Percentiles rank a stretch among this genome's conserved stretches.
Conservation (phyloP, 2,797 vertebrate species). For the Lemur catta region DNA sequence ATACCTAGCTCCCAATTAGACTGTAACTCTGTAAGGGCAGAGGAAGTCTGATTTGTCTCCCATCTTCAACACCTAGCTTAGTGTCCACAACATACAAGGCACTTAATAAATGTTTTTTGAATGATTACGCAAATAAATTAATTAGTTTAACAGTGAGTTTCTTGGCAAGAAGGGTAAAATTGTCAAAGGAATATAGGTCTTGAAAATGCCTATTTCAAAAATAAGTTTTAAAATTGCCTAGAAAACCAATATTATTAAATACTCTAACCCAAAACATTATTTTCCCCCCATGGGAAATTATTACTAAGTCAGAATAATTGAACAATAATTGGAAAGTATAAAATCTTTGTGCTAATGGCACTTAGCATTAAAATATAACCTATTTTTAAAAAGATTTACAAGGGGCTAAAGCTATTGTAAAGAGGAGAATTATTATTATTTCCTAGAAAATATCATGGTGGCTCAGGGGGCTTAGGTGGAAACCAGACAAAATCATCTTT, state of each 20-base stretch:
- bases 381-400: background rate
- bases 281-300: background rate
- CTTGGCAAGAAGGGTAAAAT: background rate
- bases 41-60: background rate
- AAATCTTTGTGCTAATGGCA: background rate
- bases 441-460: constrained; percentile 42
- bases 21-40: background rate
- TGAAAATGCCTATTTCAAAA: background rate
- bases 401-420: background rate
- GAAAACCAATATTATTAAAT: background rate
- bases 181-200: background rate
- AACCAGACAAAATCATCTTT: constrained; percentile 58
- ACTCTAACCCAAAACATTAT: background rate
- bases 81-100: background rate
- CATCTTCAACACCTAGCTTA: background rate
- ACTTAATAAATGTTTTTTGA: background rate
- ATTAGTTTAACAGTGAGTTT: background rate
- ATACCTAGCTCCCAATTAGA: background rate
- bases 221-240: background rate
- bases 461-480: background rate
- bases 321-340: background rate
- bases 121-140: background rate
- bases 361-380: constrained; percentile 15
- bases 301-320: background rate
- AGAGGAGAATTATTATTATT: constrained; percentile 39